Evolutionary conservation across 53 echinoderm and acorn worm genomes (phyloP).

Genomic region (Paracentrotus lividus): DNA sequence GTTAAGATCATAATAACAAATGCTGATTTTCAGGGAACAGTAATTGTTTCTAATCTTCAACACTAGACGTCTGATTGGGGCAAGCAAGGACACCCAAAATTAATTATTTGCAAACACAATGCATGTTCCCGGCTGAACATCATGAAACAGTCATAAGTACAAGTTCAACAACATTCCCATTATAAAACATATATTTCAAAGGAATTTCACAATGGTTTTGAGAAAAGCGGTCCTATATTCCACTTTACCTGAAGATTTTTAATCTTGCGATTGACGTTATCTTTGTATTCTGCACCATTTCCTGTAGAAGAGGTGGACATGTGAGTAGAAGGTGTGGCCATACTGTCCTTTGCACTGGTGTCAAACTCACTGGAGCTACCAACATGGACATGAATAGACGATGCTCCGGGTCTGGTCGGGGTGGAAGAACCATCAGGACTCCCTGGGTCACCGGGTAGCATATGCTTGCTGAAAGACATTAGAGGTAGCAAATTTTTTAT

Average conservation of each 20-base stretch:
- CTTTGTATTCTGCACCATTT: constrained; percentile 1
- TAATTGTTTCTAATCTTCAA: too few relatives aligned
- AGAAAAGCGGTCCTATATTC: neutral
- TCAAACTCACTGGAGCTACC: constrained; percentile 76
- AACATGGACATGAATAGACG: constrained; percentile 80
- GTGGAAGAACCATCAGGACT: constrained; percentile 73
- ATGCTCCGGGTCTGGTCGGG: constrained; percentile 69
- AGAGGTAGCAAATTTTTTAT: too few relatives aligned
- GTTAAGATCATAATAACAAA: too few relatives aligned
- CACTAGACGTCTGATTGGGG: too few relatives aligned
- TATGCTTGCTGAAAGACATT: neutral
- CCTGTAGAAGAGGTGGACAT: constrained; percentile 67
- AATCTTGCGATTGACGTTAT: constrained; percentile 59
- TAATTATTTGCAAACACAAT: too few relatives aligned
- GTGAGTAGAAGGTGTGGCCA: constrained; percentile 68
- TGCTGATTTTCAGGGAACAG: too few relatives aligned
- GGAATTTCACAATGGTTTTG: too few relatives aligned
- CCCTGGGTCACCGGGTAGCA: neutral
- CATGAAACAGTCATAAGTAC: too few relatives aligned
- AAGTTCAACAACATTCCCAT: too few relatives aligned
- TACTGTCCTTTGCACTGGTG: constrained; percentile 80
- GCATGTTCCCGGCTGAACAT: too few relatives aligned
- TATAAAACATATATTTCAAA: too few relatives aligned
- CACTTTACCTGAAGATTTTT: constrained; percentile 75
- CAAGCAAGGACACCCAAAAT: too few relatives aligned